Conservation (phyloP, 1,140 invertebrate species). For the Heliconius melpomene region DNA sequence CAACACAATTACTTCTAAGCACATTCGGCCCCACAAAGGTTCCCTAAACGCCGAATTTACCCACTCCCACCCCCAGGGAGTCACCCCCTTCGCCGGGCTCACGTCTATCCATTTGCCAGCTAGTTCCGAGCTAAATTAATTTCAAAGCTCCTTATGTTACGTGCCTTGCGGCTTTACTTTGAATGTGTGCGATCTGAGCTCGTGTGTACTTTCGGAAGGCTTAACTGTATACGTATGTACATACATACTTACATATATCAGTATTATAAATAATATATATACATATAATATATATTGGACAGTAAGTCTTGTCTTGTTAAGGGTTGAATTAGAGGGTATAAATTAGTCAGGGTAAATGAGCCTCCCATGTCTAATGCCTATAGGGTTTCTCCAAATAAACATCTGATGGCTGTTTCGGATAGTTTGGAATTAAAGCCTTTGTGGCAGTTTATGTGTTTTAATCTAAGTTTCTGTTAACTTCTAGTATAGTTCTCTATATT, state of each 20-base stretch:
- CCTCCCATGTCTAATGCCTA: slow-evolving; percentile 54
- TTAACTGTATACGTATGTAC: slow-evolving; percentile 68
- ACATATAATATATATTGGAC: slow-evolving; percentile 45
- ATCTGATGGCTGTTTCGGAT: slow-evolving; percentile 41
- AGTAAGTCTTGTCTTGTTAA: slow-evolving; percentile 59
- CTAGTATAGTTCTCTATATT: slow-evolving; percentile 5
- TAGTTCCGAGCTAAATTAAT: slow-evolving; percentile 82
- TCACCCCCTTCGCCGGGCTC: slow-evolving; percentile 60
- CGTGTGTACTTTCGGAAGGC: slow-evolving; percentile 71
- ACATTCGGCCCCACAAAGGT: slow-evolving; percentile 72
- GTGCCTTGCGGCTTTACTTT: slow-evolving; percentile 77
- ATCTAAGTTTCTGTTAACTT: slow-evolving; percentile 26
- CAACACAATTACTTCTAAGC: slow-evolving; percentile 70
- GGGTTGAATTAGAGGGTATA: slow-evolving; percentile 74
- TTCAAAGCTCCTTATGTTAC: slow-evolving; percentile 82
- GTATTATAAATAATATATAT: slow-evolving; percentile 34
- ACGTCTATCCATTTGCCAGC: slow-evolving; percentile 81
- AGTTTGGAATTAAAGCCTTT: slow-evolving; percentile 42
- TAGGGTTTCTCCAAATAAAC: slow-evolving; percentile 34
- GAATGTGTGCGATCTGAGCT: slow-evolving; percentile 59
- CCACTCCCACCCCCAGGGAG: slow-evolving; percentile 52
- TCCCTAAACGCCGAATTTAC: slow-evolving; percentile 79
- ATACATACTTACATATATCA: slow-evolving; percentile 38
- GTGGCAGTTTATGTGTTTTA: slow-evolving; percentile 29
- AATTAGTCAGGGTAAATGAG: slow-evolving; percentile 67